Percentiles rank a stretch among this genome's conserved stretches.
Evolutionary conservation across 2,113 vertebrate species (phyloP).

Genomic region (Tetrao urogallus): DNA sequence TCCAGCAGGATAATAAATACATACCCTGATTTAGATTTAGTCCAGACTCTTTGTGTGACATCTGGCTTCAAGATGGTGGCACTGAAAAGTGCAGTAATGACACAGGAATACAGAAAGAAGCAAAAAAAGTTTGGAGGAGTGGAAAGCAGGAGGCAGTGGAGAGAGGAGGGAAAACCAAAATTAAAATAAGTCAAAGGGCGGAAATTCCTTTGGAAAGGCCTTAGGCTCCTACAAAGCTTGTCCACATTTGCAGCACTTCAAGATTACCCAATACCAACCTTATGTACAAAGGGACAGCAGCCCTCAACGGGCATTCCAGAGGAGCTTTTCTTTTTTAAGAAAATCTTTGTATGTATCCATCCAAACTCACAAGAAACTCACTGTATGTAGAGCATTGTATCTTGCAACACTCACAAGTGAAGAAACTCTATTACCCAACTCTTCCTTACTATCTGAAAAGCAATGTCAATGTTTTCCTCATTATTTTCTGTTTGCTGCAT

Average conservation of each 20-base stretch:
- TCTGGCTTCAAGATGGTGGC: slow-evolving; percentile 75
- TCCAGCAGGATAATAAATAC: slow-evolving; percentile 19
- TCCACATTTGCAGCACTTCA: slow-evolving; percentile 59
- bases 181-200: slow-evolving; percentile 58
- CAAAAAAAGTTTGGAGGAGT: not conserved
- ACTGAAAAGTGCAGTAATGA: slow-evolving; percentile 42
- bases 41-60: slow-evolving; percentile 53
- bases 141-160: slow-evolving; percentile 43
- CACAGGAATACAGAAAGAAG: slow-evolving; percentile 23
- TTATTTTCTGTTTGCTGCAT: slow-evolving; percentile 55
- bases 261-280: slow-evolving; percentile 41
- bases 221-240: slow-evolving; percentile 73
- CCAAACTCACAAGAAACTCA: not conserved
- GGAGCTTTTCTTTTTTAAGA: not conserved
- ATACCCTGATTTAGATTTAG: not conserved
- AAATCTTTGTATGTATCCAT: not conserved
- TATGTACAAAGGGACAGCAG: slow-evolving; percentile 21
- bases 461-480: slow-evolving; percentile 60
- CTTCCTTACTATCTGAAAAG: slow-evolving; percentile 33
- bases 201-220: slow-evolving; percentile 61
- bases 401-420: not conserved
- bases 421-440: slow-evolving; percentile 32
- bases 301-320: slow-evolving; percentile 41
- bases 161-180: slow-evolving; percentile 59
- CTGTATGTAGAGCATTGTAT: not conserved